Conservation (phyloP, 1,140 invertebrate species). For the Drosophila baimaii region DNA sequence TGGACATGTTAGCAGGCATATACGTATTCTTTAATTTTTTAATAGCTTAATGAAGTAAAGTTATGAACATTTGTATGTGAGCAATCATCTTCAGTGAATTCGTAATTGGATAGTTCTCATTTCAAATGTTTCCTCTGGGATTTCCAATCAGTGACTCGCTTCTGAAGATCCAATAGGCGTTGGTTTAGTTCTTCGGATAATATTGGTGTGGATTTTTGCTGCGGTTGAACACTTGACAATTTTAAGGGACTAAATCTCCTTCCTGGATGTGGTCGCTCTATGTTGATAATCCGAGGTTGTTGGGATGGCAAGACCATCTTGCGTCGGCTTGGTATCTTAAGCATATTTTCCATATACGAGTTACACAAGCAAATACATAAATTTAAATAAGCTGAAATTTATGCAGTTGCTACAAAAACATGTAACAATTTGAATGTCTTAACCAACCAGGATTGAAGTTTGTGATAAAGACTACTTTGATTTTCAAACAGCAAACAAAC, state of each 20-base stretch:
- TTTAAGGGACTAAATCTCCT: conserved; percentile 8
- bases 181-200: conserved; percentile 7
- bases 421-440: not conserved
- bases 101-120: not conserved
- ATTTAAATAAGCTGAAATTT: conserved; percentile 5
- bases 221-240: not conserved
- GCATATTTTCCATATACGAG: conserved; percentile 8
- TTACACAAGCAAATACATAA: conserved; percentile 2
- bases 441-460: not conserved
- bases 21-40: not conserved
- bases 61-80: not conserved
- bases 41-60: not conserved
- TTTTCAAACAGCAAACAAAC: not conserved
- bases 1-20: not conserved
- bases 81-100: not conserved
- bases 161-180: conserved; percentile 6
- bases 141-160: conserved; percentile 21
- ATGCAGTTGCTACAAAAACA: not conserved
- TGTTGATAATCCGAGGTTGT: conserved; percentile 12
- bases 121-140: not conserved
- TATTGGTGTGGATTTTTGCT: not conserved
- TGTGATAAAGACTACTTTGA: not conserved
- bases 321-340: conserved; percentile 10
- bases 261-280: conserved; percentile 11
- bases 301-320: conserved; percentile 8